Percentiles rank a stretch among this genome's conserved stretches.
phyloP scores from a whole-genome alignment of 2,113 vertebrate species.

The Aythya baeri region DNA sequence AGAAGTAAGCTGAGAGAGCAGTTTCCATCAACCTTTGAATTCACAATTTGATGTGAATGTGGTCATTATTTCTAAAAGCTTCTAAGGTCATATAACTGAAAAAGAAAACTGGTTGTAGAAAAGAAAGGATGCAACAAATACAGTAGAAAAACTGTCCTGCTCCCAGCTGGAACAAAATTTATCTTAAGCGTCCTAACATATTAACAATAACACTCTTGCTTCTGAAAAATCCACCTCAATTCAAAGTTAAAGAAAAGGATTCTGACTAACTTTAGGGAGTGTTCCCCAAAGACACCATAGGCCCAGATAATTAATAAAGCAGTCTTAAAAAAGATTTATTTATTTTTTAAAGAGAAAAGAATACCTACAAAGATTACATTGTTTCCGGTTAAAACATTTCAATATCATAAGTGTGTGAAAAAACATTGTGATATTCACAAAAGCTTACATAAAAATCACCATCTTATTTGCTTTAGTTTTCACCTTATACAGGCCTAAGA shows the following conservation, averaged over 20 bases:
- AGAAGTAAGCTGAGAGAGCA: constrained; percentile 41
- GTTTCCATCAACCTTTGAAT: constrained; percentile 63
- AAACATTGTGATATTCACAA: neutral
- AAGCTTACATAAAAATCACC: neutral
- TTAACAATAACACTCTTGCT: neutral
- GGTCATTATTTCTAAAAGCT: constrained; percentile 54
- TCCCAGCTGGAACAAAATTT: neutral
- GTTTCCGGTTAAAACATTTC: neutral
- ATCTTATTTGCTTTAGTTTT: neutral
- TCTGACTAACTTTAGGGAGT: neutral
- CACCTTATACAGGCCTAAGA: neutral
- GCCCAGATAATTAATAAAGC: neutral
- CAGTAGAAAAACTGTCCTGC: neutral
- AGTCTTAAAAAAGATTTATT: neutral
- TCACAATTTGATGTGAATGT: constrained; percentile 16
- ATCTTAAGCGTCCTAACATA: neutral
- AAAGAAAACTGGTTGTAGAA: neutral
- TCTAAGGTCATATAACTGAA: constrained; percentile 18
- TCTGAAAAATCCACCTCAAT: neutral
- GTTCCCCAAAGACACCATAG: neutral
- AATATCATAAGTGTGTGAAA: neutral
- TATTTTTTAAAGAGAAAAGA: neutral
- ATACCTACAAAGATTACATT: neutral
- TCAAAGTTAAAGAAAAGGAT: neutral
- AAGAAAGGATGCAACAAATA: neutral